Conservation (phyloP, 2,113 vertebrate species). For the Odocoileus virginianus region DNA sequence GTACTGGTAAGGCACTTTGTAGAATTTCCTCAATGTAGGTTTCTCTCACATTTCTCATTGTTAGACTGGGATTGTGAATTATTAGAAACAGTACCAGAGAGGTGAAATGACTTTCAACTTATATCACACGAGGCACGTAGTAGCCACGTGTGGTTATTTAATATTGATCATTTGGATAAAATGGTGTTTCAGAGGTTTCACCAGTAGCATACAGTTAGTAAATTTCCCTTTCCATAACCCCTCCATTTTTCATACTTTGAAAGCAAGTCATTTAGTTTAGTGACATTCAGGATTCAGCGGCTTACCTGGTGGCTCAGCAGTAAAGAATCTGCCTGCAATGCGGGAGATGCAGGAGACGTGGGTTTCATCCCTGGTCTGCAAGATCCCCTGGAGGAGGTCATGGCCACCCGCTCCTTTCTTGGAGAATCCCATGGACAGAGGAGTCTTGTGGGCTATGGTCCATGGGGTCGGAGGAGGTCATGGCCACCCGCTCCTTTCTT, state of each 20-base stretch:
- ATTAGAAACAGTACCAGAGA: not conserved
- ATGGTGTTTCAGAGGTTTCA: not conserved
- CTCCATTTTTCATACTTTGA: not conserved
- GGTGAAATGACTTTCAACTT: not conserved
- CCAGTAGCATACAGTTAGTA: not conserved
- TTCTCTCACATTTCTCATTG: not conserved
- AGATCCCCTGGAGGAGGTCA: not conserved
- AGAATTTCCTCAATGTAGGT: not conserved
- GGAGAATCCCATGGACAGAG: not conserved
- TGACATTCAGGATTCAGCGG: not conserved
- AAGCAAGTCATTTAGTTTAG: not conserved
- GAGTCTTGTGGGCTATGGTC: not conserved
- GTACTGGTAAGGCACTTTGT: not conserved
- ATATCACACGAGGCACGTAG: not conserved
- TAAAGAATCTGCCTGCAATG: not conserved
- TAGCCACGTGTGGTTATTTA: not conserved
- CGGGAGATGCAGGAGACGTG: rapidly evolving
- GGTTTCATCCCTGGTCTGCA: not conserved
- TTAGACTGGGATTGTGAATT: not conserved
- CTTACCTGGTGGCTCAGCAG: not conserved
- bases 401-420: not conserved
- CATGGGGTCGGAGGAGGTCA: rapidly evolving
- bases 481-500: not conserved
- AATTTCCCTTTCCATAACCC: not conserved
- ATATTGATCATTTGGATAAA: not conserved